phyloP scores from a whole-genome alignment of 2,888 invertebrate genomes.

The Perizoma affinitatum region DNA sequence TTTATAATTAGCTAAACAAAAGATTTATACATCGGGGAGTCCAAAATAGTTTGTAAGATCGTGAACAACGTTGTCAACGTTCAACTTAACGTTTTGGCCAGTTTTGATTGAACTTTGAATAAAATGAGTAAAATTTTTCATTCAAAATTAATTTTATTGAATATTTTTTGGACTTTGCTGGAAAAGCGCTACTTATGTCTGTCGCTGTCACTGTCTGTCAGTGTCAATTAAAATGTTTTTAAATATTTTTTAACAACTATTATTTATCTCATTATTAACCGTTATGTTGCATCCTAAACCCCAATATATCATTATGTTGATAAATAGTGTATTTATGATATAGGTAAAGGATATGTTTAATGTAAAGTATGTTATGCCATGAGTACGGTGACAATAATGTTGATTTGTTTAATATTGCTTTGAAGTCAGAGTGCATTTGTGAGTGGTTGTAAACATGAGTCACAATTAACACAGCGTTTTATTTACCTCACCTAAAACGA shows the following conservation, averaged over 20 bases:
- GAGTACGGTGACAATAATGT: constrained; percentile 70
- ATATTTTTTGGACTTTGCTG: no score
- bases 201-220: no score
- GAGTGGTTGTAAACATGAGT: constrained; percentile 82
- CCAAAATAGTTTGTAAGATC: no score
- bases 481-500: constrained; percentile 40
- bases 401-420: constrained; percentile 75
- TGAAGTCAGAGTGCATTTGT: constrained; percentile 78
- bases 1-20: constrained; percentile 6
- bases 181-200: no score
- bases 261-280: constrained; percentile 3
- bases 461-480: constrained; percentile 66
- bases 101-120: no score
- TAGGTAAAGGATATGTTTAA: constrained; percentile 58
- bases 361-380: constrained; percentile 76
- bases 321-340: constrained; percentile 63
- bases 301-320: constrained; percentile 26
- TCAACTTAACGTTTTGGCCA: no score
- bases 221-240: no score
- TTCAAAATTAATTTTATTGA: no score
- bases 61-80: no score
- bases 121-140: no score
- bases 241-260: no score
- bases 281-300: constrained; percentile 26
- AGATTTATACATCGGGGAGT: constrained; percentile 1